These are phyloP conservation scores for Whitmania pigra DNA, from an alignment of 1,140 invertebrate species.

Conservation along the genomic window DNA sequence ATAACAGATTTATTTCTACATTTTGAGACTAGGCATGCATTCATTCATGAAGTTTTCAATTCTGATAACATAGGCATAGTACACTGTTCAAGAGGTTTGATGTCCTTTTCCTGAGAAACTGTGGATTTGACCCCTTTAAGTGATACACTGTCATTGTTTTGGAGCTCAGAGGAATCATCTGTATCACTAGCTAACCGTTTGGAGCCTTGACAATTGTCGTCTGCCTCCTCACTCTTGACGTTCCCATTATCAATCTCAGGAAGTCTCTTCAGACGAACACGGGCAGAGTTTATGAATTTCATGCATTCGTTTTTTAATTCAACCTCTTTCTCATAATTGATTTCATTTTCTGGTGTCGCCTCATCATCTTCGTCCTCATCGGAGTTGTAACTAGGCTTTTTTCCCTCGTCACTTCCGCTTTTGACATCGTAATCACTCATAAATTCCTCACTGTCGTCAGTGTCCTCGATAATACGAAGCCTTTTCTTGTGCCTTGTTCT, in stretches of 20 bases:
- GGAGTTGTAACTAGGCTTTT: not conserved
- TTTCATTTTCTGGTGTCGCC: conserved; percentile 1
- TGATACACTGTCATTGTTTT: too few species aligned
- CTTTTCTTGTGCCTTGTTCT: conserved; percentile 21
- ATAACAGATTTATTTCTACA: too few species aligned
- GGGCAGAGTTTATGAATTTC: too few species aligned
- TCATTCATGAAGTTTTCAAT: too few species aligned
- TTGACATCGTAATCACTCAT: not conserved
- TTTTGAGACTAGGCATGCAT: too few species aligned
- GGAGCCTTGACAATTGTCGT: not conserved
- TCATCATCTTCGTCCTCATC: conserved; percentile 9
- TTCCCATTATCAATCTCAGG: not conserved
- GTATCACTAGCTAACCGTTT: not conserved
- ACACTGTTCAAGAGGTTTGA: too few species aligned
- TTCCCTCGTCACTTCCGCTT: conserved; percentile 1
- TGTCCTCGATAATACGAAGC: conserved; percentile 4
- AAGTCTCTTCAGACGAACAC: too few species aligned
- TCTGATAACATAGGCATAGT: too few species aligned
- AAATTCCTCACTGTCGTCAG: not conserved
- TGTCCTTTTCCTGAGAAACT: too few species aligned
- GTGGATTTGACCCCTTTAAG: too few species aligned
- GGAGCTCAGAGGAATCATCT: too few species aligned
- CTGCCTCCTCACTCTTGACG: not conserved
- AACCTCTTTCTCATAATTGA: not conserved
- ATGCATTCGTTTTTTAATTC: not conserved